Base-by-base conservation (phyloP, 1,140 invertebrate species). In the Oryzaephilus surinamensis region DNA sequence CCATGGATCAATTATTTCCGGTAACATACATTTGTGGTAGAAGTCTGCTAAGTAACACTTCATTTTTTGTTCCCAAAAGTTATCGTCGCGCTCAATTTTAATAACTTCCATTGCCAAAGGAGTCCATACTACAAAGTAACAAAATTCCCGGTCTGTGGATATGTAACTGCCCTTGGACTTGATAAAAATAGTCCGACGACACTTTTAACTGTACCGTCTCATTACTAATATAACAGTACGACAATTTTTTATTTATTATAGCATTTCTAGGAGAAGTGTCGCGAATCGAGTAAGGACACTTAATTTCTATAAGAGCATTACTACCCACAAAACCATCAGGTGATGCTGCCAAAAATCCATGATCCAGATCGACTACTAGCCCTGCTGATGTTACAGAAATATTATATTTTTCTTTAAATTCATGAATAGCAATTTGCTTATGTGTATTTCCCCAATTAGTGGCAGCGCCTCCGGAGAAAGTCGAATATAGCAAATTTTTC, bases 81-180 rank as follows among this genome's bases (percentile, higher is more conserved):
- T 27, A 4, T 5, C 10, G 14, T 27, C 10, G n/a, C 14, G n/a
- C 4, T 27, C 4, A 3, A 27, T 29, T 29, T 29, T 29, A 14
- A 14, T 4, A 15, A 14, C 13, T 12, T 14, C 4, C 11, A 29
- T 2, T 10, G 5, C 27, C 11, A 14, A 14, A 10, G 27, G 11
- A 2, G 27, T 29, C 11, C 27, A 29, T 2, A 29, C 11, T 2
- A 29, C 27, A 29, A 29, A 29, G 16, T 29, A 29, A 12, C 11
- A 5, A 12, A 14, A 5, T 12, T 29, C 27, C 7, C 4, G 26
- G 4, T 13, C 10, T 13, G 44, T 52, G 8, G n/a, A 57, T 44
- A 15, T 51, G 46, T 10, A 58, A 34, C 19, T 56, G 49, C 11
- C 53, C 53, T 45, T 59, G 55, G 4, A 60, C 31, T 45, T 61